These are phyloP conservation scores for Pandemis heparana DNA, from an alignment of 2,888 invertebrate species.

Conservation along the genomic window DNA sequence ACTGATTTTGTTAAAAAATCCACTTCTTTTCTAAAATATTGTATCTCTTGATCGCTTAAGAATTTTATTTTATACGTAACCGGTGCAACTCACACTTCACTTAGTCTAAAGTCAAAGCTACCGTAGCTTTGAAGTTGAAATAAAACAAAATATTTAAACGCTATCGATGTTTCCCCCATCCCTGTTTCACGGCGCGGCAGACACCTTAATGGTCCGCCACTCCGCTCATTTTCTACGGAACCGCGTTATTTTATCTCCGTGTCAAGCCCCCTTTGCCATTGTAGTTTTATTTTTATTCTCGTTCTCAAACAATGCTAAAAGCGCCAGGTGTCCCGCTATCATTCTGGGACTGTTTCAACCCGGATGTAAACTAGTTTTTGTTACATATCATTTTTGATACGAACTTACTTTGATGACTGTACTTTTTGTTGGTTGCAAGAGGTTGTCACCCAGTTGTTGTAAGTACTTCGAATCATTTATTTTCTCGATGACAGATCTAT, in stretches of 20 bases:
- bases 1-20: too few species aligned
- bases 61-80: too few species aligned
- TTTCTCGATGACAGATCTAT: too few species aligned
- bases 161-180: constrained; percentile 19
- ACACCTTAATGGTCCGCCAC: constrained; percentile 44
- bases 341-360: constrained; percentile 4
- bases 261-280: constrained; percentile 42
- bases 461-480: too few species aligned
- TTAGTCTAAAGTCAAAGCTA: too few species aligned
- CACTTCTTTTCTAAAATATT: too few species aligned
- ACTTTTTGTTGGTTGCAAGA: too few species aligned
- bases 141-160: neutral
- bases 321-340: constrained; percentile 35
- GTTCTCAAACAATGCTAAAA: constrained; percentile 40
- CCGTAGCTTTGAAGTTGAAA: too few species aligned
- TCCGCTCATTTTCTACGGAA: constrained; percentile 43
- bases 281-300: constrained; percentile 43
- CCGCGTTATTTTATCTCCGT: constrained; percentile 43
- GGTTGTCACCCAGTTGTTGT: too few species aligned
- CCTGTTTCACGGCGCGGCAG: constrained; percentile 40
- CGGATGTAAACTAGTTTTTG: neutral
- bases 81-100: too few species aligned
- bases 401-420: too few species aligned
- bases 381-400: neutral
- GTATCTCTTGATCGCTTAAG: too few species aligned